Evolutionary conservation across 2,113 vertebrate species (phyloP).

Genomic region (Onychostruthus taczanowskii): DNA sequence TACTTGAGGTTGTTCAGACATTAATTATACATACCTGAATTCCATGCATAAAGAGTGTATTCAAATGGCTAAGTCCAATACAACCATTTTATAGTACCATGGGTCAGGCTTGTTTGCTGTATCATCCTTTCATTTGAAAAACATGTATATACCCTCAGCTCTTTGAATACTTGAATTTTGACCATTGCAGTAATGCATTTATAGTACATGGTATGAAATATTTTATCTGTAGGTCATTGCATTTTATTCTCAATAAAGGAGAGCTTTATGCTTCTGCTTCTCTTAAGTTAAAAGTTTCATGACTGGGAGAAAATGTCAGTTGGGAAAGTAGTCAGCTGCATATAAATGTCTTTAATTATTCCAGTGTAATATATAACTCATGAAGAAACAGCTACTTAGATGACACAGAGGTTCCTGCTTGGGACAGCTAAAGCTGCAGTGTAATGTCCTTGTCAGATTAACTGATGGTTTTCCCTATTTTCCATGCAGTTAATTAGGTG

Average conservation of each 20-base stretch:
- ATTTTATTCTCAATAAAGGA: not conserved
- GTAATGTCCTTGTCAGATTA: not conserved
- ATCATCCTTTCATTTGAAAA: not conserved
- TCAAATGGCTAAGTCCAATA: not conserved
- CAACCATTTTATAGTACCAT: not conserved
- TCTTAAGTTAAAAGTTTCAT: not conserved
- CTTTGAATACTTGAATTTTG: not conserved
- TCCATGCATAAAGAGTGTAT: not conserved
- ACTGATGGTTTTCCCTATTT: not conserved
- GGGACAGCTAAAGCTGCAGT: not conserved
- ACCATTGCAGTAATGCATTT: not conserved
- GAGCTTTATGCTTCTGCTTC: not conserved
- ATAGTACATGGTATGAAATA: accelerated
- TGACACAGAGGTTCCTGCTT: not conserved
- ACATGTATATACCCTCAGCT: not conserved
- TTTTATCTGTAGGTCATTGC: not conserved
- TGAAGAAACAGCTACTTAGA: not conserved
- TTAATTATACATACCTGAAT: not conserved
- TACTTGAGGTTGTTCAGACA: not conserved
- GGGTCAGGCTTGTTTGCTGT: not conserved
- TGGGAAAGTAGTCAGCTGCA: not conserved
- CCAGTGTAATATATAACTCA: not conserved
- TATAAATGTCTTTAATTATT: not conserved
- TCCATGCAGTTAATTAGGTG: not conserved
- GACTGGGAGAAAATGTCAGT: not conserved